phyloP scores from a whole-genome alignment of 2,113 vertebrate species.

The Rousettus leschenaultii region DNA sequence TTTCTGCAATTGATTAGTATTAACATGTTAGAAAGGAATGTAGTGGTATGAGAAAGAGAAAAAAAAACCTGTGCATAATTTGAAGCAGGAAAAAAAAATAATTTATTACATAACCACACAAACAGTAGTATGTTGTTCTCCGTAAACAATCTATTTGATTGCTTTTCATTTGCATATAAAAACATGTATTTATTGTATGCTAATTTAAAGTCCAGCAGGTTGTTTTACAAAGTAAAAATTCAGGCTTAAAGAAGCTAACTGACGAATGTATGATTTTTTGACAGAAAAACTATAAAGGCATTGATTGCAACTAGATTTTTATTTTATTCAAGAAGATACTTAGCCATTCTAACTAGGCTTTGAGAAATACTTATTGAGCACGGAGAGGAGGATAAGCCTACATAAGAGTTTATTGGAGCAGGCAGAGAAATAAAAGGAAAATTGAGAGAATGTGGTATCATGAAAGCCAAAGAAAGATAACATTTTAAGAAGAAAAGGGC shows the following conservation, averaged over 20 bases:
- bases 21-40: too few relatives aligned
- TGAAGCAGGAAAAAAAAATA: too few relatives aligned
- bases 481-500: not conserved
- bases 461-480: not conserved
- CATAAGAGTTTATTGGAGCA: not conserved
- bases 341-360: not conserved
- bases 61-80: too few relatives aligned
- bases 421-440: not conserved
- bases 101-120: not conserved
- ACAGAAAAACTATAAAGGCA: not conserved
- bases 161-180: not conserved
- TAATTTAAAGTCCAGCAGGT: not conserved
- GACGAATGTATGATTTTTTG: not conserved
- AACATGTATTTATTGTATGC: not conserved
- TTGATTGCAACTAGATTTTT: not conserved
- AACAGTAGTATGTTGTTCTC: not conserved
- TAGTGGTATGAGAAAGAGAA: too few relatives aligned
- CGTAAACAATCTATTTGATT: not conserved
- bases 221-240: not conserved
- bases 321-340: not conserved
- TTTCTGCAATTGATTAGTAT: not conserved
- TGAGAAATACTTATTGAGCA: not conserved
- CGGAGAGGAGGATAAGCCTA: not conserved
- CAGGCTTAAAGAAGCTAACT: not conserved
- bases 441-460: not conserved